These are phyloP conservation scores for Apeltes quadracus DNA, from an alignment of 2,113 vertebrate genomes.

Conservation along the genomic window DNA sequence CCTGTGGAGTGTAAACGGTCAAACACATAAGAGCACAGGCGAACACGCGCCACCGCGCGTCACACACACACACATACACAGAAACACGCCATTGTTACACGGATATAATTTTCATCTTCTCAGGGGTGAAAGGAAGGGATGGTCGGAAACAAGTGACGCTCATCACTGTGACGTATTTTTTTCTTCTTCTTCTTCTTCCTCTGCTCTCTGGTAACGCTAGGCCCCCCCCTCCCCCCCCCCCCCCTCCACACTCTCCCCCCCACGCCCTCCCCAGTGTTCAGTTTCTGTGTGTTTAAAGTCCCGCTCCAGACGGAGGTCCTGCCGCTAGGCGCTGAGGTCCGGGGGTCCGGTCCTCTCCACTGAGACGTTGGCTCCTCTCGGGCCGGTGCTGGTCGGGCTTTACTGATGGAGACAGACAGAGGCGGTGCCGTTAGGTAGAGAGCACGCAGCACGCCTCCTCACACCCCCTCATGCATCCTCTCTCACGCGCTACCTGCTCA, in stretches of 20 bases:
- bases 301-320: slow-evolving; percentile 51
- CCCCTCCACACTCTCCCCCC: slow-evolving; percentile 1
- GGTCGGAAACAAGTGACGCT: slow-evolving; percentile 53
- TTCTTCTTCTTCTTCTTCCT: background rate
- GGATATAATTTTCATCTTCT: slow-evolving; percentile 46
- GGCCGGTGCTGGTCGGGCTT: slow-evolving; percentile 53
- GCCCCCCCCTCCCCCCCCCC: slow-evolving; percentile 5
- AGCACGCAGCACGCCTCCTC: background rate
- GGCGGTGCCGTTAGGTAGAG: slow-evolving; percentile 13
- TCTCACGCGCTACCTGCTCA: slow-evolving; percentile 9
- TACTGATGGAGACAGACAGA: slow-evolving; percentile 64
- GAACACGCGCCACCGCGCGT: slow-evolving; percentile 39
- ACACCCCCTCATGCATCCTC: background rate
- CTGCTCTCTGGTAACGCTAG: slow-evolving; percentile 29
- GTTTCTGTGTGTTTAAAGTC: slow-evolving; percentile 61
- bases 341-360: slow-evolving; percentile 57
- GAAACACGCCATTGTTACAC: slow-evolving; percentile 30
- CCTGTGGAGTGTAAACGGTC: background rate
- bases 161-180: slow-evolving; percentile 32
- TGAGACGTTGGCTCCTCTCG: slow-evolving; percentile 53
- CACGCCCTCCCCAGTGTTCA: slow-evolving; percentile 32
- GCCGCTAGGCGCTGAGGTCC: slow-evolving; percentile 57
- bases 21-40: slow-evolving; percentile 53
- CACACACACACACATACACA: slow-evolving; percentile 57
- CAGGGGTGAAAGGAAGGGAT: slow-evolving; percentile 59